Evolutionary conservation across 2,888 invertebrate species (phyloP).

Genomic region (Timema podura): DNA sequence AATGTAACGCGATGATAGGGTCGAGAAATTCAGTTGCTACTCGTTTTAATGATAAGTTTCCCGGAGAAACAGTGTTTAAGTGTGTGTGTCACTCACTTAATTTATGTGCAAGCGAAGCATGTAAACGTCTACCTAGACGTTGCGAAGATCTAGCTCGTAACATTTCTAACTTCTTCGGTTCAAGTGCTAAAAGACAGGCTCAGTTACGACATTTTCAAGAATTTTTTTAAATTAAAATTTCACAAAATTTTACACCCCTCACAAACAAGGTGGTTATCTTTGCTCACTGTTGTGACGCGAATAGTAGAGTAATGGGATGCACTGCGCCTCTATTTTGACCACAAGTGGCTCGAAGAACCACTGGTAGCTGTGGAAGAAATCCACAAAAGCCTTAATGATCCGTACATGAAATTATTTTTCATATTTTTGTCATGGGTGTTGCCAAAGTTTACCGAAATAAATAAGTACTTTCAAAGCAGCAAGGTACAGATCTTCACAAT

Average conservation of each 20-base stretch:
- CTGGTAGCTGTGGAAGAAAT: conserved; percentile 26
- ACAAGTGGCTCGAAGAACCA: conserved; percentile 18
- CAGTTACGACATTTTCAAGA: conserved; percentile 33
- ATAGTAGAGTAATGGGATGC: conserved; percentile 27
- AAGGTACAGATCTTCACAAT: conserved; percentile 26
- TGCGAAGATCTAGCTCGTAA: conserved; percentile 38
- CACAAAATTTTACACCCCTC: conserved; percentile 36
- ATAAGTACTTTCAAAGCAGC: conserved; percentile 29
- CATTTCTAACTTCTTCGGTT: conserved; percentile 36
- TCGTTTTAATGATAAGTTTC: conserved; percentile 30
- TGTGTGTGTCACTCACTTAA: conserved; percentile 40
- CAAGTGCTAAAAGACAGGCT: conserved; percentile 33
- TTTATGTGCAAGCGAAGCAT: conserved; percentile 39
- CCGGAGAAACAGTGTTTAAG: conserved; percentile 35
- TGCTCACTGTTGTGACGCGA: conserved; percentile 23
- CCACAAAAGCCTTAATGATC: conserved; percentile 25
- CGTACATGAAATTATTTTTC: conserved; percentile 25
- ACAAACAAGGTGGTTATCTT: conserved; percentile 37
- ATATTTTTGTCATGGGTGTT: conserved; percentile 30
- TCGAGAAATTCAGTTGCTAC: conserved; percentile 37
- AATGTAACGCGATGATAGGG: conserved; percentile 37
- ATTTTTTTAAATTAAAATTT: conserved; percentile 32
- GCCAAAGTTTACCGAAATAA: conserved; percentile 27
- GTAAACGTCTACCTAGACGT: conserved; percentile 35
- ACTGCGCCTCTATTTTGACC: conserved; percentile 22